Evolutionary conservation across 2,797 vertebrate species (phyloP).

Genomic region (Anguilla megastoma): DNA sequence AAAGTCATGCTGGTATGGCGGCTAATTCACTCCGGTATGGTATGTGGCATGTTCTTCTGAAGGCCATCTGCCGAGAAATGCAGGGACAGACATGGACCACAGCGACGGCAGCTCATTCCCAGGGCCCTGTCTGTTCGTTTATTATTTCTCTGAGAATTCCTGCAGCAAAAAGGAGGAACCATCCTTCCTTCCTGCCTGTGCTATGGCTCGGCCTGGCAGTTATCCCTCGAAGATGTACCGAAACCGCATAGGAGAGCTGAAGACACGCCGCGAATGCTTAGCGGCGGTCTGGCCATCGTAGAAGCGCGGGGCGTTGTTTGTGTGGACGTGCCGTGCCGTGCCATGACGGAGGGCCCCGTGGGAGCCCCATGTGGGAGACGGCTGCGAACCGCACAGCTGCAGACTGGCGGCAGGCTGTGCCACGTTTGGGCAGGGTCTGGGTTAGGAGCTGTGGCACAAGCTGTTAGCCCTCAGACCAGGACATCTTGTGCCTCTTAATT

Average conservation of each 20-base stretch:
- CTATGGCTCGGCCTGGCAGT: background rate
- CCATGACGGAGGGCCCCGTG: background rate
- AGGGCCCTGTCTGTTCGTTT: background rate
- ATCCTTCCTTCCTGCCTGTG: background rate
- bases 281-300: no score
- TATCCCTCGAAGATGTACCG: background rate
- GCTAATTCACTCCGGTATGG: constrained; percentile 11
- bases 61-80: background rate
- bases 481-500: background rate
- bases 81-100: background rate
- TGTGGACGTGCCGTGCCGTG: no score
- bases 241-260: background rate
- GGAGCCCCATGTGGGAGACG: background rate
- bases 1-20: background rate
- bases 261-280: background rate
- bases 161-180: background rate
- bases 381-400: background rate
- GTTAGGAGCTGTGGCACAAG: background rate
- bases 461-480: background rate
- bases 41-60: background rate
- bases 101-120: background rate
- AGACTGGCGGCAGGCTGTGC: background rate
- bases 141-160: background rate
- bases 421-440: background rate
- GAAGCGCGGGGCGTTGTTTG: background rate